These are phyloP conservation scores for Pocota personata DNA, from an alignment of 2,888 invertebrate genomes.

Conservation along the genomic window DNA sequence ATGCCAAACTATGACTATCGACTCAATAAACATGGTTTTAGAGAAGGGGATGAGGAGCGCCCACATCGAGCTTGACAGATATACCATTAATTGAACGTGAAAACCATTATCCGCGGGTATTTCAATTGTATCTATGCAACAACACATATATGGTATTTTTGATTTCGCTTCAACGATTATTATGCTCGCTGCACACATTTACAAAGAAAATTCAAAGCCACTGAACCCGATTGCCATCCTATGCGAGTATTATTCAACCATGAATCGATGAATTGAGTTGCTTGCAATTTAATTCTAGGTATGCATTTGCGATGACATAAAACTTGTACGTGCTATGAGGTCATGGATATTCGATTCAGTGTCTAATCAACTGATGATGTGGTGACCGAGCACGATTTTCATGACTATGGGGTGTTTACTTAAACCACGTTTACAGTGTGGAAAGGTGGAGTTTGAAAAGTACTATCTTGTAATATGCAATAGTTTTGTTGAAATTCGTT, in stretches of 20 bases:
- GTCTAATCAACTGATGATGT: not conserved
- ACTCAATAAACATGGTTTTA: not conserved
- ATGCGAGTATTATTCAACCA: not conserved
- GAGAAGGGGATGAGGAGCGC: not conserved
- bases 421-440: not conserved
- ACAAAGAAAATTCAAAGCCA: not conserved
- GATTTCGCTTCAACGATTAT: conserved; percentile 18
- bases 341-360: conserved; percentile 15
- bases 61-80: not conserved
- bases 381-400: not conserved
- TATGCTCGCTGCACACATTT: not conserved
- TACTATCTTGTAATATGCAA: not conserved
- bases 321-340: conserved; percentile 9
- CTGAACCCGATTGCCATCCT: conserved; percentile 26
- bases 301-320: conserved; percentile 24
- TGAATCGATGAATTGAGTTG: conserved; percentile 18
- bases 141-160: not conserved
- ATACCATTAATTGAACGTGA: not conserved
- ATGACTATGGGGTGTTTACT: not conserved
- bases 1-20: not conserved
- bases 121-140: conserved; percentile 16
- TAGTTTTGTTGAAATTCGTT: not conserved
- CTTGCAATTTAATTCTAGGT: conserved; percentile 20
- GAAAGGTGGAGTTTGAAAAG: not conserved
- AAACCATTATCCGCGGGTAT: not conserved